Conservation (phyloP, 2,113 vertebrate species). For the Eurypyga helias region DNA sequence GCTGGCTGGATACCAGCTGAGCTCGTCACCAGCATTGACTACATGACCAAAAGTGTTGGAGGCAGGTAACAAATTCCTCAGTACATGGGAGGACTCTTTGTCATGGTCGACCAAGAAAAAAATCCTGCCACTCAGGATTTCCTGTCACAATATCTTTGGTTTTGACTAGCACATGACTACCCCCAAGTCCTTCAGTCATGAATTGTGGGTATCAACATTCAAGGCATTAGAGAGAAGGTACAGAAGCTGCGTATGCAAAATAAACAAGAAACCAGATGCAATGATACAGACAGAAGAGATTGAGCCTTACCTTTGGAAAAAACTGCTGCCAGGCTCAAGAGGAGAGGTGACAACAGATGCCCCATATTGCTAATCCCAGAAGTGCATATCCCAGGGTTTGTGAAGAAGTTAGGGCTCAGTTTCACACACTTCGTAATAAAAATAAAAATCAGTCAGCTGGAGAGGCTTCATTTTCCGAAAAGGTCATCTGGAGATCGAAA, state of each 20-base stretch:
- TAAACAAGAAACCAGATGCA: not conserved
- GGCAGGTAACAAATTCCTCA: not conserved
- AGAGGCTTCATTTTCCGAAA: conserved; percentile 12
- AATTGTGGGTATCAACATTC: not conserved
- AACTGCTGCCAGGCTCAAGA: conserved; percentile 77
- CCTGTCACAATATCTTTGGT: not conserved
- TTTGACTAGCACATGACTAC: not conserved
- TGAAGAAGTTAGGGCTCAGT: not conserved
- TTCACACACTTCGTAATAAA: not conserved
- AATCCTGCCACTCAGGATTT: not conserved
- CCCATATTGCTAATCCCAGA: conserved; percentile 69
- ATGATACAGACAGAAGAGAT: not conserved
- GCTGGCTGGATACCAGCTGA: not conserved
- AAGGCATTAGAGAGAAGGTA: not conserved
- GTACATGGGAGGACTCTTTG: not conserved
- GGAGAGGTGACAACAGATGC: conserved; percentile 70
- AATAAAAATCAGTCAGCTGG: not conserved
- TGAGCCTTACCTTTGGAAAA: conserved; percentile 78
- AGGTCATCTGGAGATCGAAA: conserved; percentile 8
- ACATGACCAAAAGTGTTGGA: not conserved
- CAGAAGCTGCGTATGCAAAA: not conserved
- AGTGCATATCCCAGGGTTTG: conserved; percentile 56
- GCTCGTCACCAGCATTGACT: not conserved
- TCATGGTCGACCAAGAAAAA: not conserved
- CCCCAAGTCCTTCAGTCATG: not conserved